Evolutionary conservation across 2,797 vertebrate species (phyloP).

Genomic region (Hypotaenidia philippensis): DNA sequence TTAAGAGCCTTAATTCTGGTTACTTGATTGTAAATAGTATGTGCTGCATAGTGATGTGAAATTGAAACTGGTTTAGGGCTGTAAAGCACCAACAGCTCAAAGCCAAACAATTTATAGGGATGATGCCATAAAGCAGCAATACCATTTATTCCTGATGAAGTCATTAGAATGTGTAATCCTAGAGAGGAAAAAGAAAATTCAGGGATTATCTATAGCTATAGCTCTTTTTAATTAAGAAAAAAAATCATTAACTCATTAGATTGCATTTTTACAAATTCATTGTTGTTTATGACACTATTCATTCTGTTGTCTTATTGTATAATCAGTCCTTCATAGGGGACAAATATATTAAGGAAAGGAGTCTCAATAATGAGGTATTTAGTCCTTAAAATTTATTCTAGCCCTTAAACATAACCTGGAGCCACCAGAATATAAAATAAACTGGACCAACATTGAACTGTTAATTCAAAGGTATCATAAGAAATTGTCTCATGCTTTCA

Average conservation of each 20-base stretch:
- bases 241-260: background rate
- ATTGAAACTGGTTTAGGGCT: background rate
- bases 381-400: background rate
- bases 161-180: background rate
- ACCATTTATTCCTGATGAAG: background rate
- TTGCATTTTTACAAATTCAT: background rate
- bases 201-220: background rate
- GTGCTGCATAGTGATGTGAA: background rate
- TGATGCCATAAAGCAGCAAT: background rate
- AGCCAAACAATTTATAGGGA: background rate
- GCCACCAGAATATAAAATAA: background rate
- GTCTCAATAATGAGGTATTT: background rate
- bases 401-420: background rate
- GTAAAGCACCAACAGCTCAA: background rate
- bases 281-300: background rate
- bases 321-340: background rate
- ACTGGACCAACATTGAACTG: background rate
- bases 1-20: background rate
- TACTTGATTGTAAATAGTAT: background rate
- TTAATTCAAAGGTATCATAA: background rate
- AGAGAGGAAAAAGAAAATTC: background rate
- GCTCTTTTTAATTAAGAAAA: background rate
- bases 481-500: background rate
- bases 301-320: background rate
- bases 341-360: background rate